Conservation (phyloP, 2,888 invertebrate species). For the Schizotus pectinicornis region DNA sequence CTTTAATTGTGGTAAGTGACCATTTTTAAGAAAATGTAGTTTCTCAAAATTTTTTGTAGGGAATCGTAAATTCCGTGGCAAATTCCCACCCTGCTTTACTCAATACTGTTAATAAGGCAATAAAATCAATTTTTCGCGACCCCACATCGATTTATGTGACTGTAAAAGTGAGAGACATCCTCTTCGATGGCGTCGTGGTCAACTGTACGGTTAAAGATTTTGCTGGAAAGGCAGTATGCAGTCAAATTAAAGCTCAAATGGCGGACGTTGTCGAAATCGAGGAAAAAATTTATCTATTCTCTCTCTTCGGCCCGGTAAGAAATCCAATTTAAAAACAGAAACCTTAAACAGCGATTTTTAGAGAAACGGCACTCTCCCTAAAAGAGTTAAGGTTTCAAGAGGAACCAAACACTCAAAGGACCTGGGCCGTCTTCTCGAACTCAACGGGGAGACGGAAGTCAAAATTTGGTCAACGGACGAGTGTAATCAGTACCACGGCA, state of each 20-base stretch:
- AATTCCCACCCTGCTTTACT: conserved; percentile 74
- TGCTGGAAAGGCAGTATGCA: conserved; percentile 75
- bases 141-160: conserved; percentile 68
- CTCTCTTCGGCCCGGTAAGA: conserved; percentile 74
- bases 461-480: conserved; percentile 69
- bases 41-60: conserved; percentile 52
- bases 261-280: conserved; percentile 64
- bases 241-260: conserved; percentile 68
- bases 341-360: conserved; percentile 55
- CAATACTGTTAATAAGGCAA: conserved; percentile 70
- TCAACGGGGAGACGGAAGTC: conserved; percentile 68
- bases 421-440: conserved; percentile 74
- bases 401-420: conserved; percentile 76
- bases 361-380: conserved; percentile 76
- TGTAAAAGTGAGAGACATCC: conserved; percentile 70
- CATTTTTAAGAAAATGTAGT: conserved; percentile 1
- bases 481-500: conserved; percentile 80
- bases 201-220: conserved; percentile 79
- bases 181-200: conserved; percentile 75
- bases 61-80: conserved; percentile 64
- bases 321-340: too few relatives aligned
- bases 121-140: conserved; percentile 71
- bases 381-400: conserved; percentile 73
- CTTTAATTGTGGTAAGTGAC: conserved; percentile 70
- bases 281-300: conserved; percentile 72